Base-by-base conservation (phyloP, 2,113 vertebrate species). In the Peromyscus californicus region DNA sequence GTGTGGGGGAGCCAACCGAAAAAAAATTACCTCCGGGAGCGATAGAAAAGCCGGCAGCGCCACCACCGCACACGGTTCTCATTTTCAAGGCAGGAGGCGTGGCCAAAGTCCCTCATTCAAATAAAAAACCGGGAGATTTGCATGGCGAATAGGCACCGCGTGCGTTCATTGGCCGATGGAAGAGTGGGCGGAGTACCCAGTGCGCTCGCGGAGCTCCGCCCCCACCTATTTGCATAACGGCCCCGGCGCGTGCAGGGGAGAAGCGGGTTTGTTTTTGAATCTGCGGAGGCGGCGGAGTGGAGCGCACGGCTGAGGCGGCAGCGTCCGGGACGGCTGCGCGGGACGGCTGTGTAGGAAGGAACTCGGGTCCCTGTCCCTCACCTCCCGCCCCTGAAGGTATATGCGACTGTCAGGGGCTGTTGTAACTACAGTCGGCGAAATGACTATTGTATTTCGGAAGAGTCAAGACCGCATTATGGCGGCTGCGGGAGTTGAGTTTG, bases 181-280 rank as follows among this genome's bases (percentile, higher is more conserved):
- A 59, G 17, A 24, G 90, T 13, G 79, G 99, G 99, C 94, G 98
- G 96, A 82, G 98, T 45, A 83, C 90, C 10, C 0, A 2, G 0
- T 0, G 75, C 96, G 96, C 84, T 82, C 97, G 93, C 82, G 15
- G 94, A 98, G 91, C 97, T 93, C 97, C 98, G 96, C 97, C 98
- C 2, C 91, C 89, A 0, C 0, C 92, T 31, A 98, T 99, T 99
- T 99, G 99, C 99, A 99, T 99, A 99, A 98, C 98, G 98, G 98
- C 98, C 98, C 89, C 79, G 93, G 93, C 98, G 98, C 96, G 98
- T 98, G 98, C 96, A 97, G 69, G 54, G 87, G 80, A 16, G 93
- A 95, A 98, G 98, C 76, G 98, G 96, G 97, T 98, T 98, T 96
- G 97, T 97, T 98, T 98, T 98, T 98, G 98, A 99, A 98, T 98